Conservation (phyloP, 2,797 vertebrate species). For the Pangasius djambal region DNA sequence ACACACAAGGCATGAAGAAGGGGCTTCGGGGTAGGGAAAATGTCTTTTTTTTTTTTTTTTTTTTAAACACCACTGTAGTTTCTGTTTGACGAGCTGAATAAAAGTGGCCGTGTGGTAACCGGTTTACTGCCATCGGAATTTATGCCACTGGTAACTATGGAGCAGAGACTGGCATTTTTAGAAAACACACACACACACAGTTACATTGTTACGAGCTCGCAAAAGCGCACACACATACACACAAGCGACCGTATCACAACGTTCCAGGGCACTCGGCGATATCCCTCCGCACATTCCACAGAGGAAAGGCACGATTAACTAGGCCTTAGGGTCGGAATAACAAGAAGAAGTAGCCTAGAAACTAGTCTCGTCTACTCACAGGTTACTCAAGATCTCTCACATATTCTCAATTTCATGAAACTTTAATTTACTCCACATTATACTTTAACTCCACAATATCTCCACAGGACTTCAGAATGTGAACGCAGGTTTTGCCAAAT, state of each 20-base stretch:
- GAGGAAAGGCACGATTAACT: conserved; percentile 77
- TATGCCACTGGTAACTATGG: conserved; percentile 55
- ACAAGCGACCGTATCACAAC: conserved; percentile 56
- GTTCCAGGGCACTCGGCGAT: conserved; percentile 54
- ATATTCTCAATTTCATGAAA: not conserved
- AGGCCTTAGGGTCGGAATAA: conserved; percentile 62
- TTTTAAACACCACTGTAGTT: conserved; percentile 39
- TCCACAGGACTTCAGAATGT: not conserved
- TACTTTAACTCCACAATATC: not conserved
- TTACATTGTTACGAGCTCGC: conserved; percentile 78
- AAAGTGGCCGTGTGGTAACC: conserved; percentile 41
- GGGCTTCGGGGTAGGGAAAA: conserved; percentile 63
- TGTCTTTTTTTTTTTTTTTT: conserved; percentile 9
- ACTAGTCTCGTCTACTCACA: not conserved
- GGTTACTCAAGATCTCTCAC: not conserved
- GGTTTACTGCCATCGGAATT: conserved; percentile 54
- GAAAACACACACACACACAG: conserved; percentile 62
- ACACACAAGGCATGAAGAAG: conserved; percentile 42
- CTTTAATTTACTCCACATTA: not conserved
- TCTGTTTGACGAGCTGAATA: conserved; percentile 36
- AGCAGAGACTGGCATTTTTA: conserved; percentile 50
- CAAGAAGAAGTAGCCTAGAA: not conserved
- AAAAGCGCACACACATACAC: conserved; percentile 55
- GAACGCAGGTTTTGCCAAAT: not conserved
- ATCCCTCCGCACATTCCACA: conserved; percentile 88